Evolutionary conservation across 2,797 vertebrate genomes (phyloP).

Genomic region (Ptychobarbus kaznakovi): DNA sequence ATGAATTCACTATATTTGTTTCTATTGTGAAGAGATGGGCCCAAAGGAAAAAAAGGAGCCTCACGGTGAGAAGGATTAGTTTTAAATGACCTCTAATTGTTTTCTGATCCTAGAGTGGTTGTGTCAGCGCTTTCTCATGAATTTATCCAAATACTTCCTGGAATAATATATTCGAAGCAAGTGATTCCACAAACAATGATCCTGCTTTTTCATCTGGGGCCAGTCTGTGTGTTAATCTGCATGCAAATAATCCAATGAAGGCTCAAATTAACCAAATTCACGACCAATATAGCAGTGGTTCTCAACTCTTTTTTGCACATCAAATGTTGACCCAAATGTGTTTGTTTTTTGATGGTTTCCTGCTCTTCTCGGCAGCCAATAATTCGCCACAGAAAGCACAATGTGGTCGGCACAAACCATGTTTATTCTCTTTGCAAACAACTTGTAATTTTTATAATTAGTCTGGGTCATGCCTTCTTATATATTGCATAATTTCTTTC

Average conservation of each 20-base stretch:
- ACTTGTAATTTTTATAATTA: neutral
- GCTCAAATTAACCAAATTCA: neutral
- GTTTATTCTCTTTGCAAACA: neutral
- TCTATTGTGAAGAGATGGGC: conserved; percentile 80
- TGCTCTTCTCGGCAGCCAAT: neutral
- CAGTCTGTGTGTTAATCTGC: neutral
- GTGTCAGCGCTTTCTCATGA: neutral
- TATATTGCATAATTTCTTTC: neutral
- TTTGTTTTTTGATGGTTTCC: neutral
- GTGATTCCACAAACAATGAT: neutral
- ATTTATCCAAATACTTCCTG: conserved; percentile 13
- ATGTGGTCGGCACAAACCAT: neutral
- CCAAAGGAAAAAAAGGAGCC: conserved; percentile 78
- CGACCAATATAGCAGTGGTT: neutral
- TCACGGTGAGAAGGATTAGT: conserved; percentile 68
- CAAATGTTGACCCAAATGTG: neutral
- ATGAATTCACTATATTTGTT: conserved; percentile 59
- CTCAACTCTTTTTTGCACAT: neutral
- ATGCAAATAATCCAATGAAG: neutral
- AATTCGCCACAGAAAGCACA: neutral
- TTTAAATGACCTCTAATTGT: conserved; percentile 1
- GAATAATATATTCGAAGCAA: neutral
- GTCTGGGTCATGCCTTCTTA: neutral
- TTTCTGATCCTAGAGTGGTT: neutral
- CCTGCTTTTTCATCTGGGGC: neutral